These are phyloP conservation scores for Caenorhabditis sp. DNA, from an alignment of 2,888 invertebrate genomes.

Conservation along the genomic window DNA sequence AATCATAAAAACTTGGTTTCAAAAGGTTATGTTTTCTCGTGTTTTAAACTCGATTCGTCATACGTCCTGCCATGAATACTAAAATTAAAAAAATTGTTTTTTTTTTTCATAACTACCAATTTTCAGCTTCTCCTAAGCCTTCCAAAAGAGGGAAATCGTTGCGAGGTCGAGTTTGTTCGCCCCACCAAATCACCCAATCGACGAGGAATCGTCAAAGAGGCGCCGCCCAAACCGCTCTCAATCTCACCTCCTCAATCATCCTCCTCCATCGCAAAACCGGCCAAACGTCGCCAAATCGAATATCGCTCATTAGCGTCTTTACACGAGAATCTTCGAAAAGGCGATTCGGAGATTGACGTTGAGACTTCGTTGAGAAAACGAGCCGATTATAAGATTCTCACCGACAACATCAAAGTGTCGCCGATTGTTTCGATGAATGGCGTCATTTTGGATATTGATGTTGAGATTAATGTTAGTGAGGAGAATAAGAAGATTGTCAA, in stretches of 20 bases:
- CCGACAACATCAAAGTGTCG: constrained; percentile 29
- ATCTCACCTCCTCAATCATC: constrained; percentile 11
- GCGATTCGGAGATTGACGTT: not conserved
- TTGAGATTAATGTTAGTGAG: constrained; percentile 18
- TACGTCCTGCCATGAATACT: no score
- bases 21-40: no score
- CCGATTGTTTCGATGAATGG: constrained; percentile 23
- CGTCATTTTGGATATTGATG: constrained; percentile 35
- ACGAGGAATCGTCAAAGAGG: no score
- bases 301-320: constrained; percentile 6
- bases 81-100: no score
- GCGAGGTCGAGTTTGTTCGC: constrained; percentile 13
- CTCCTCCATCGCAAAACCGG: not conserved
- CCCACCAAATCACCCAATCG: constrained; percentile 3
- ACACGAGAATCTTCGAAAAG: not conserved
- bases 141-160: constrained; percentile 19
- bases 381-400: constrained; percentile 2
- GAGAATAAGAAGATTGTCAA: constrained; percentile 11
- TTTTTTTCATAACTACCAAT: not conserved
- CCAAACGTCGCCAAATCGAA: not conserved
- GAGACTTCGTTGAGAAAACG: not conserved
- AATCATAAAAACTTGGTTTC: no score
- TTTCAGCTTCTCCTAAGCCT: constrained; percentile 21
- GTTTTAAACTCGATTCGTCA: no score
- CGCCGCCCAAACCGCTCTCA: constrained; percentile 15